phyloP scores from a whole-genome alignment of 2,113 vertebrate species.

The Poecilia latipinna region DNA sequence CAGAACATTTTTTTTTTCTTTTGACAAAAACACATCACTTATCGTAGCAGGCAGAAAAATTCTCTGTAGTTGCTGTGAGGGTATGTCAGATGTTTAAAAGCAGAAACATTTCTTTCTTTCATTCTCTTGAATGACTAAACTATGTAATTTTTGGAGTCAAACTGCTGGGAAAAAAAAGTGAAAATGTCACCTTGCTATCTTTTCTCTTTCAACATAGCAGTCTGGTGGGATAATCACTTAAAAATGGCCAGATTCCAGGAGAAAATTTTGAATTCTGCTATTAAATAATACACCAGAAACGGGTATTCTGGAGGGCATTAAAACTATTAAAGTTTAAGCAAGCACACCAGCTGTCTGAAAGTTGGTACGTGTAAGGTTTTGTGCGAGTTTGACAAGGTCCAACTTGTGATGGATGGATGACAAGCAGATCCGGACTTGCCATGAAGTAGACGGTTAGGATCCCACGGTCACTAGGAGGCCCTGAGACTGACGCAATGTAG shows the following conservation, averaged over 20 bases:
- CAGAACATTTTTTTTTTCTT: background rate
- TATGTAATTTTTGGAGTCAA: background rate
- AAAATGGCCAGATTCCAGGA: background rate
- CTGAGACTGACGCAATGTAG: too few species aligned
- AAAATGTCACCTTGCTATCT: conserved; percentile 34
- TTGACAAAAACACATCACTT: background rate
- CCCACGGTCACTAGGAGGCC: too few species aligned
- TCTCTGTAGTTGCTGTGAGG: background rate
- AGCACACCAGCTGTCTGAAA: background rate
- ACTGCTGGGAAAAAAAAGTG: background rate
- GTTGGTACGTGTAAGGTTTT: background rate
- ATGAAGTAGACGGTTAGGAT: too few species aligned
- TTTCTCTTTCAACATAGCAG: background rate
- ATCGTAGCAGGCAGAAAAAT: background rate
- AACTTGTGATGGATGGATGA: background rate
- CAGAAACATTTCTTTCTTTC: background rate
- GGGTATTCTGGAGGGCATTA: background rate
- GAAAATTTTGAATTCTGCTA: background rate
- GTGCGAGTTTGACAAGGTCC: background rate
- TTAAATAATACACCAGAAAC: conserved; percentile 3
- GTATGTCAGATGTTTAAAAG: conserved; percentile 7
- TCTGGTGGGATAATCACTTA: background rate
- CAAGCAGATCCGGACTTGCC: background rate
- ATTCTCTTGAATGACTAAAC: background rate
- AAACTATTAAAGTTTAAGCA: background rate